A percentile compares a stretch with the other conserved stretches of the same genome.
These are phyloP conservation scores for Syndactyla subalaris DNA, from an alignment of 2,797 vertebrate genomes.

Conservation along the genomic window DNA sequence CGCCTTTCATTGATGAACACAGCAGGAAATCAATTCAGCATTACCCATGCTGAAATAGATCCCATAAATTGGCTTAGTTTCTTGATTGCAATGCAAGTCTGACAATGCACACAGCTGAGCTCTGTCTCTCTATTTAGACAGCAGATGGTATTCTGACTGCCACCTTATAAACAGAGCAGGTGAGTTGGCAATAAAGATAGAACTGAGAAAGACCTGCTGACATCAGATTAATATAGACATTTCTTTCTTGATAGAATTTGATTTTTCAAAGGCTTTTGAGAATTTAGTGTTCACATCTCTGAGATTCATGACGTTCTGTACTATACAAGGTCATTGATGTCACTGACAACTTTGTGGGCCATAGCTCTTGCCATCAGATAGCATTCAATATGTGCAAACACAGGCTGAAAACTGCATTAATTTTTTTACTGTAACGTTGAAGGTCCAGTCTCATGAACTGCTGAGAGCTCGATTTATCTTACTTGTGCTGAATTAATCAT, in stretches of 20 bases:
- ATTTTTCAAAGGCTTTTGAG: conserved; percentile 24
- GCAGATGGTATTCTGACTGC: background rate
- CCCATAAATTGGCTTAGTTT: background rate
- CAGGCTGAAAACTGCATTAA: background rate
- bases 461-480: conserved; percentile 8
- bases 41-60: background rate
- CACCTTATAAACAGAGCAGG: background rate
- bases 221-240: conserved; percentile 5
- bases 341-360: background rate
- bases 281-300: background rate
- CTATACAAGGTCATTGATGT: background rate
- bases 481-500: background rate
- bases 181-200: background rate
- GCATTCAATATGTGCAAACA: background rate
- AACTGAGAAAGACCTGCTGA: background rate
- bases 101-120: background rate
- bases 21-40: conserved; percentile 22
- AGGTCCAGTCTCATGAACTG: background rate
- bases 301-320: background rate
- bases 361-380: background rate
- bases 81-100: background rate
- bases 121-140: background rate
- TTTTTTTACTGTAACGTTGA: background rate
- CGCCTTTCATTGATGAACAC: background rate
- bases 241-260: conserved; percentile 4